These are phyloP conservation scores for Heliconius ismenius DNA, from an alignment of 2,888 invertebrate species.

Conservation along the genomic window DNA sequence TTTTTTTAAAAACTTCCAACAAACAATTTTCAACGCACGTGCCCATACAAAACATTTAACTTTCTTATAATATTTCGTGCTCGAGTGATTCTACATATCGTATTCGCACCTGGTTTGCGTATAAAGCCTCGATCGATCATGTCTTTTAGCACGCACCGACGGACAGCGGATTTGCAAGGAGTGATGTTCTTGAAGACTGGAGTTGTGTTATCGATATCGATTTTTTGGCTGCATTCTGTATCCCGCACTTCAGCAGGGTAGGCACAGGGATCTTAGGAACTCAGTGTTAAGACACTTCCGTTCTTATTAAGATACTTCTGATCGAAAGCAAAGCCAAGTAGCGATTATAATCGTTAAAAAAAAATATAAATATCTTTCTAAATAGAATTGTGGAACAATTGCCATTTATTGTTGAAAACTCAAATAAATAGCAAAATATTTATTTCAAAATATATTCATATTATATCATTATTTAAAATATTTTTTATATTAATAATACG, in stretches of 20 bases:
- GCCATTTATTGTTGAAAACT: neutral
- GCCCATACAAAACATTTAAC: constrained; percentile 28
- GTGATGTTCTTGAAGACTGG: constrained; percentile 37
- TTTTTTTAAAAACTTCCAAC: neutral
- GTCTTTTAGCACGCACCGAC: constrained; percentile 70
- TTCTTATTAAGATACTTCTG: no score
- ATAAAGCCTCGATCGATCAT: constrained; percentile 73
- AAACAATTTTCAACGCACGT: constrained; percentile 34
- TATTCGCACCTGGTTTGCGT: constrained; percentile 60
- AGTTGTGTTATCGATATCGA: constrained; percentile 38
- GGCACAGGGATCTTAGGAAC: no score
- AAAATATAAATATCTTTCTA: neutral
- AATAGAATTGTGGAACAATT: neutral
- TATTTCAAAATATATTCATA: neutral
- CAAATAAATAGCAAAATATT: neutral
- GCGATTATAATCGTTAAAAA: neutral
- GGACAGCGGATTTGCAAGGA: constrained; percentile 72
- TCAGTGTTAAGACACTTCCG: no score
- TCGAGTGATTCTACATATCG: constrained; percentile 32
- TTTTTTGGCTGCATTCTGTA: no score
- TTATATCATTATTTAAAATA: neutral
- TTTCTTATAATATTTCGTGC: constrained; percentile 27
- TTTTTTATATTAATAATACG: no score
- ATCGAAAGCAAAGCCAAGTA: neutral
- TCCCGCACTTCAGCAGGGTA: no score